Percentiles rank a stretch among this genome's conserved stretches.
These are phyloP conservation scores for Ostrea edulis DNA, from an alignment of 1,140 invertebrate genomes.

Conservation along the genomic window DNA sequence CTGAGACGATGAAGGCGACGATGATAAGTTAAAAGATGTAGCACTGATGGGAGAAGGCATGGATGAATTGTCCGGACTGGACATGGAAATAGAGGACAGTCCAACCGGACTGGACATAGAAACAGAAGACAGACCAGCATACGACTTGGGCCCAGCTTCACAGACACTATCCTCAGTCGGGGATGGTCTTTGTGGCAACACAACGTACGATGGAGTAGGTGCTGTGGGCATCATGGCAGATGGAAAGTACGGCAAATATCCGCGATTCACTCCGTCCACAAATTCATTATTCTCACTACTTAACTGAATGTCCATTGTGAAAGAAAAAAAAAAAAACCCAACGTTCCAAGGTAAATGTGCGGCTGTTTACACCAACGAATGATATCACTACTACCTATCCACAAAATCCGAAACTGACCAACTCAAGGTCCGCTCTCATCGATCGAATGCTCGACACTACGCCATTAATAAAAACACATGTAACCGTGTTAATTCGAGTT, in stretches of 20 bases:
- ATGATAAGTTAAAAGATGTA: neutral
- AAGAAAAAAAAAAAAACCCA: neutral
- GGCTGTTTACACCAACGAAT: conserved; percentile 12
- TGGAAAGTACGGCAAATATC: conserved; percentile 7
- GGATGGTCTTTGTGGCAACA: conserved; percentile 15
- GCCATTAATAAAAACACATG: neutral
- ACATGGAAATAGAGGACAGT: neutral
- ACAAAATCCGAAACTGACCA: conserved; percentile 8
- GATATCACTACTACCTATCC: neutral
- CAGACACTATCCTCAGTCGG: neutral
- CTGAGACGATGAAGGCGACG: conserved; percentile 3
- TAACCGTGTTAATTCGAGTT: neutral
- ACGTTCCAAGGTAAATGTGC: neutral
- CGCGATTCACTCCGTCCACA: conserved; percentile 23
- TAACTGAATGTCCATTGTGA: conserved; percentile 19
- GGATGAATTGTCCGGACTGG: neutral
- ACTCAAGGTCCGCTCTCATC: conserved; percentile 21
- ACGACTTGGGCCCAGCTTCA: neutral
- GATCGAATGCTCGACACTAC: conserved; percentile 2
- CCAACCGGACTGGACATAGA: neutral
- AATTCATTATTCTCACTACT: conserved; percentile 14
- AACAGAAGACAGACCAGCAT: neutral
- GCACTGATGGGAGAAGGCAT: neutral
- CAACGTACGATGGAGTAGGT: neutral
- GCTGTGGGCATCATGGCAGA: neutral